These are phyloP conservation scores for Corythornis cristatus DNA, from an alignment of 2,113 vertebrate species.

Conservation along the genomic window DNA sequence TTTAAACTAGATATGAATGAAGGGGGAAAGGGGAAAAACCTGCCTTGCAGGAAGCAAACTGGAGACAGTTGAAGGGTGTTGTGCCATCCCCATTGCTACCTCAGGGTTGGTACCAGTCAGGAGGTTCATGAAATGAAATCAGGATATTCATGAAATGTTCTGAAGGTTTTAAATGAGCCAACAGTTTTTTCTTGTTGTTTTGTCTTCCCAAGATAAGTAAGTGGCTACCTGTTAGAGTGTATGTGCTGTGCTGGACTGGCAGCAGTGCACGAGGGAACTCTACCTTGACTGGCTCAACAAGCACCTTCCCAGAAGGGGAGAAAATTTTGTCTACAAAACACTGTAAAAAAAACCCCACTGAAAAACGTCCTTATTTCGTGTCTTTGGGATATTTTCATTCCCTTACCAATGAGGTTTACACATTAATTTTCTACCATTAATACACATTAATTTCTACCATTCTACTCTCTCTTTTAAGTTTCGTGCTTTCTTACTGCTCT, in stretches of 20 bases:
- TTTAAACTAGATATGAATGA: too few relatives aligned
- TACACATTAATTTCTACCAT: neutral
- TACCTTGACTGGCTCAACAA: neutral
- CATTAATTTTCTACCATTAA: neutral
- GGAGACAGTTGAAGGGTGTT: too few relatives aligned
- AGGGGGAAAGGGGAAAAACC: too few relatives aligned
- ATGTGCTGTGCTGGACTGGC: neutral
- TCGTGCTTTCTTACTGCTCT: neutral
- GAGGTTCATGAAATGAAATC: too few relatives aligned
- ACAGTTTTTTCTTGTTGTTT: neutral
- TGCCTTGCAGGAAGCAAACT: too few relatives aligned
- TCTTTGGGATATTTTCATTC: neutral
- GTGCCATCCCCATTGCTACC: too few relatives aligned
- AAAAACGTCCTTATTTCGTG: neutral
- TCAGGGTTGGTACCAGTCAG: too few relatives aligned
- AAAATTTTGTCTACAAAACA: neutral
- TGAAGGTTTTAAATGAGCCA: neutral
- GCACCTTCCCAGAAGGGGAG: neutral
- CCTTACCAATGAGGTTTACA: neutral
- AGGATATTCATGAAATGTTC: neutral
- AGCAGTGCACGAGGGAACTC: accelerated
- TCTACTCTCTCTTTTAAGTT: neutral
- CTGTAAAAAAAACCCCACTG: too few relatives aligned
- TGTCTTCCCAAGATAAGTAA: neutral
- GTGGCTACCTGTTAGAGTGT: neutral